Conservation (phyloP, 2,888 invertebrate species). For the Chrysolina haemoptera region DNA sequence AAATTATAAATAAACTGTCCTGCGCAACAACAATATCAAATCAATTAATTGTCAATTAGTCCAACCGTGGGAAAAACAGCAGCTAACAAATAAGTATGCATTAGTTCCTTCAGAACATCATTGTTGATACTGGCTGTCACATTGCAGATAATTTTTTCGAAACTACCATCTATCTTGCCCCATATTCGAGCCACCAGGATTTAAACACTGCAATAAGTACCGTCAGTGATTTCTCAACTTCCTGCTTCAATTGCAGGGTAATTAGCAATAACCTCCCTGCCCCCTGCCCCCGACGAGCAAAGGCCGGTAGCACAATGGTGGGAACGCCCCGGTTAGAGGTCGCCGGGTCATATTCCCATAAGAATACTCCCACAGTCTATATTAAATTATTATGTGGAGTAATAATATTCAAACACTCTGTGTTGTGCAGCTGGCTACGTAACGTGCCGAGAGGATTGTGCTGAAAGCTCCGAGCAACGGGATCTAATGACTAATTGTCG, state of each 20-base stretch:
- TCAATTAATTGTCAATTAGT: not conserved
- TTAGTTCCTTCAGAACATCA: not conserved
- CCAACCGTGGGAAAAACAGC: not conserved
- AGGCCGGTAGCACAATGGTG: slow-evolving; percentile 68
- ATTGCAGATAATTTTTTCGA: not conserved
- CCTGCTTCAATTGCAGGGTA: slow-evolving; percentile 70
- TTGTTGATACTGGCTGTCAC: not conserved
- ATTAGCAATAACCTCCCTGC: slow-evolving; percentile 63
- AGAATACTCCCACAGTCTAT: slow-evolving; percentile 70
- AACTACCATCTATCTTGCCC: slow-evolving; percentile 17
- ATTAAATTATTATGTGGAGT: slow-evolving; percentile 63
- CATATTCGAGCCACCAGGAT: slow-evolving; percentile 12
- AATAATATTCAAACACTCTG: slow-evolving; percentile 52
- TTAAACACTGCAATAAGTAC: slow-evolving; percentile 15
- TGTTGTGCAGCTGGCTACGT: slow-evolving; percentile 42
- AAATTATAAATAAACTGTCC: not conserved
- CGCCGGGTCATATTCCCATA: slow-evolving; percentile 70
- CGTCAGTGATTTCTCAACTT: slow-evolving; percentile 66
- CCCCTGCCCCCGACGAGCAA: slow-evolving; percentile 51
- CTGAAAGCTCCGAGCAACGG: slow-evolving; percentile 26
- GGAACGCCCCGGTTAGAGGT: slow-evolving; percentile 70
- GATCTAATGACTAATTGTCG: not conserved
- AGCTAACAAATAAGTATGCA: not conserved
- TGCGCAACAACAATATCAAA: not conserved
- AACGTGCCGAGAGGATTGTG: slow-evolving; percentile 38